Base-by-base conservation (phyloP, 30 jellyfish, hydroid and myxozoan species). In the Aurelia aurita region DNA sequence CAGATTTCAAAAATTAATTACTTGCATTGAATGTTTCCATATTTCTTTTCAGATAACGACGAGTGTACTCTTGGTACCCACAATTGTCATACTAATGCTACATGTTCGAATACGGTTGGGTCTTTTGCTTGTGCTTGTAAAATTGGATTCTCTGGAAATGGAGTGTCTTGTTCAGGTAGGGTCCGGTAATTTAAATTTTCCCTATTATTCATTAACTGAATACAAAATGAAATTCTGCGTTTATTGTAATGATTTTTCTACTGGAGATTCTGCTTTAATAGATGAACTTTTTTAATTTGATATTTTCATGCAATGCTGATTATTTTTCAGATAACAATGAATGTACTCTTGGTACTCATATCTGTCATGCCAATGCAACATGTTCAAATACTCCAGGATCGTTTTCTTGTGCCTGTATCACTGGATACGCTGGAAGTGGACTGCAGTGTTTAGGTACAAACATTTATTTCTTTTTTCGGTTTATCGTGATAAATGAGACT, bases 301-400 rank as follows among this genome's bases (percentile, higher is more conserved):
- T n/a, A n/a, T n/a, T n/a, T 21, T 43, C 34, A 47, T 1, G 39
- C 5, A 19, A 12, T 15, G 9, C 11, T 0, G 32, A 34, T 49
- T 45, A 2, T 18, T 18, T 61, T 23, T 18, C 20, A 18, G 69
- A 71, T 45, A 35, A 14, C 27, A 20, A 71, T 53, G 84, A 71
- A 44, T 71, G 84, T 22, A 16, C 84, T 13, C n/a, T 19, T 20
- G 84, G 84, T 2, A 47, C 69, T 10, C 67, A 44, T 47, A 45
- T 44, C 45, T 71, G 84, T 71, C 68, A 71, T 71, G 44, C 49
- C 2, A 71, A 47, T 71, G 84, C 84, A 13, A 43, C 68, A 15
- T 71, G 84, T 23, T n/a, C 84, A 7, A 71, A 71, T 47, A 71
- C 67, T 7, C 51, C 71, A 7, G 84, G 84, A 14, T 71, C 84